Base-by-base conservation (phyloP, 2,113 vertebrate species). In the Syngnathus floridae region DNA sequence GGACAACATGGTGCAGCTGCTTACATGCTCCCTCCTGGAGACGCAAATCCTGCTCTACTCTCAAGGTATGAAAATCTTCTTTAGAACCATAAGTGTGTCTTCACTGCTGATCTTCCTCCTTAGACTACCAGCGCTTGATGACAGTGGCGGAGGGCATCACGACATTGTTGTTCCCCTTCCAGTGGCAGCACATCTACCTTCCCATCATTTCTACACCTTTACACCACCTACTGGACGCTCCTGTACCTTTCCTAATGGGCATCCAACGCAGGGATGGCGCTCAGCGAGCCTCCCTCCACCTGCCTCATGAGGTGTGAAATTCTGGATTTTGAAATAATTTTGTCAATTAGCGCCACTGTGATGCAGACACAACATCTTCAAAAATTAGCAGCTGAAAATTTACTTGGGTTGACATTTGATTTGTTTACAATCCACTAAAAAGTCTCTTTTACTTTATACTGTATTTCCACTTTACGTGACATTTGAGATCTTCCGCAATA, bases 41-140 rank as follows among this genome's bases (percentile, higher is more conserved):
- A 98, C 95, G 90, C 97, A 99, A 83, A 93, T 97, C 77, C 92
- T 99, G 51, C 92, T 99, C 36, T 99, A 93, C 84, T 99, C 97
- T 12, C 93, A 96, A 88, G 96, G 97, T 99, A 73, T 22, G 59
- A 4, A 38, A 5, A 1, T 21, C 10, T 22, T 54, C 46, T 48
- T 48, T 3, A 82, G 22, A 12, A 2, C 40, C 40, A 41, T 11
- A 11, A 41, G 40, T 41, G 21, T 6, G 22, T 52, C 8, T 52
- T 52, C 21, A 21, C 49, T 9, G 17, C 49, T 69, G 17, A 16
- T 60, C 16, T 5, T 71, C 41, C 14, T 63, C 16, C 78, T 62
- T 82, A 99, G 97, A 99, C 87, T 98, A 96, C 75, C 97, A 99
- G 74, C 93, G 92, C 40, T 84, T 99, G 85, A 98, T 99, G 96